Base-by-base conservation (phyloP, 2,113 vertebrate genomes). In the Erythrocercus mccallii region DNA sequence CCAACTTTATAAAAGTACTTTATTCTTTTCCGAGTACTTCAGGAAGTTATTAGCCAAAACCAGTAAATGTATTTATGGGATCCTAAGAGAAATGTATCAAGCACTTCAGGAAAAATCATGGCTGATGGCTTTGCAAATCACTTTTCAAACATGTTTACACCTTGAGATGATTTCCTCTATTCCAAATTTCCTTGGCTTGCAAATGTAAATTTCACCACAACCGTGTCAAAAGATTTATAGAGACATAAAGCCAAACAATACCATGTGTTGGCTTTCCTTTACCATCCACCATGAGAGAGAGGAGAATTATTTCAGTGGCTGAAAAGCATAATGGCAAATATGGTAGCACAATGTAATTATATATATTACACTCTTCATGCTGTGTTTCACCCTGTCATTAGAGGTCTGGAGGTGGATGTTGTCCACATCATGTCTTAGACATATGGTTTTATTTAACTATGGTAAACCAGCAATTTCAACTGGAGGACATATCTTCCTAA, bases 301-400 rank as follows among this genome's bases (percentile, higher is more conserved):
- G 23, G 4, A 88, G 5, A 81, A 70, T 71, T 77, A 66, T 61
- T 86, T 92, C 64, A 78, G 69, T 25, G 31, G 7, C 6, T 93
- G 48, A 86, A 92, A 71, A 74, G 13, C 6, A 19, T 44, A 74
- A 68, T n/a, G 60, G 31, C 25, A 93, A 86, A 83, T 33, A 64
- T 37, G 25, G 56, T 50, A 88, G 31, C 51, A 78, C 20, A 74
- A 45, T 37, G 8, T 42, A 80, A 73, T 81, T n/a, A 78, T 47
- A 70, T 84, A 47, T 31, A 37, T 33, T 53, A 24, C 10, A 7
- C 54, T 65, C 20, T 61, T 60, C 44, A 4, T 66, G 50, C 93
- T 95, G 69, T 71, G 50, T 66, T 90, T 94, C 11, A 2, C 42
- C 90, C 40, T 71, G 81, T 97, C 73, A 95, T 96, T 97, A 94